A percentile compares a stretch with the other conserved stretches of the same genome.
These are phyloP conservation scores for Neodon shergylaensis DNA, from an alignment of 2,113 vertebrate species.

Conservation along the genomic window DNA sequence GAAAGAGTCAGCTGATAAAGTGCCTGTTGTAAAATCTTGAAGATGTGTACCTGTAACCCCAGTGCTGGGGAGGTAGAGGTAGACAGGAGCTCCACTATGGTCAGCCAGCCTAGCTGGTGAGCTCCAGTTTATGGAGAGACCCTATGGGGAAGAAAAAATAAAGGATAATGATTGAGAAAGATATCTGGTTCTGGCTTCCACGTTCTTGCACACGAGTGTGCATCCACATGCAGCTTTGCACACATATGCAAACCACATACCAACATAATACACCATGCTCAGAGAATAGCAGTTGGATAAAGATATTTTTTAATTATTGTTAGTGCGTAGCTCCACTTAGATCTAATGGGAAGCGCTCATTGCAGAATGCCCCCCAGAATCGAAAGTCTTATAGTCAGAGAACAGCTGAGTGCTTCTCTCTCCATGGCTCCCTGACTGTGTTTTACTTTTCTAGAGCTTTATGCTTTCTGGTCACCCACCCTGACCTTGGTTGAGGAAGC, in stretches of 20 bases:
- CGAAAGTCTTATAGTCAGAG: not conserved
- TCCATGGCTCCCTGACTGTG: fast-evolving
- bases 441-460: not conserved
- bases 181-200: not conserved
- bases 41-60: not conserved
- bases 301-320: not conserved
- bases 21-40: not conserved
- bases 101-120: not conserved
- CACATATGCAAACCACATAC: not conserved
- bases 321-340: not conserved
- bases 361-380: not conserved
- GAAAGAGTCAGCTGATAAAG: not conserved
- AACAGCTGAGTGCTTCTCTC: not conserved
- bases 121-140: not conserved
- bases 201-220: not conserved
- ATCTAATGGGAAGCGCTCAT: not conserved
- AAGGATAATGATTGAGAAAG: not conserved
- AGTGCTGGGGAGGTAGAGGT: not conserved
- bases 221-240: not conserved
- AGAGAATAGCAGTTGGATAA: not conserved
- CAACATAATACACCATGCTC: not conserved
- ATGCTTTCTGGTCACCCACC: too few species aligned
- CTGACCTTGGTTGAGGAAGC: not conserved
- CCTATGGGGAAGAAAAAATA: not conserved
- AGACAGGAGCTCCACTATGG: not conserved